Evolutionary conservation across 30 jellyfish, hydroid and myxozoan species (phyloP), one percentile per base, ranked within the genome.

Genomic region (Aurelia sp.): DNA sequence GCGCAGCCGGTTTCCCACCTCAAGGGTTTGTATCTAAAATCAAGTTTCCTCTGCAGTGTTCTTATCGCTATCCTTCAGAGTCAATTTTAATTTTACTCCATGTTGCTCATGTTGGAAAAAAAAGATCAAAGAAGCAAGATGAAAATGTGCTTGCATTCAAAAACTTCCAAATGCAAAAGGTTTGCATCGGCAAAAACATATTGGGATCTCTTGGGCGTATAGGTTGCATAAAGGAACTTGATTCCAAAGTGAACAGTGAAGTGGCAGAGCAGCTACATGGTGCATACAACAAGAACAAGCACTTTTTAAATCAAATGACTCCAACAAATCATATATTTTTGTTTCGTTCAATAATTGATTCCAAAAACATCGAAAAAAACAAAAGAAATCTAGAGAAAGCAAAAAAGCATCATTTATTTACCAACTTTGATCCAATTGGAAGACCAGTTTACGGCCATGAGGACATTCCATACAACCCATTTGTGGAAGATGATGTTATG

Each of bases 241-340:
- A 58, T 3, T 62, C 74, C 33, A 21, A 51, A 73, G 22, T 80
- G n/a, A 80, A 80, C 85, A 80, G 69, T 50, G 68, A 80, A 64
- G 74, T 66, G 11, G 91, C 71, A 13, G 91, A 80, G 53, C 91
- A 80, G 40, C 9, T 80, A 48, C 86, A 80, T 73, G 68, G 68
- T 18, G 3, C 70, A 9, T 73, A 3, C 48, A 48, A 73, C n/a
- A 33, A 30, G 41, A 20, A 73, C 23, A 73, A 21, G 64, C 64
- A 31, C 3, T 73, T 73, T 20, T 30, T 73, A 11, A 73, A 73
- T 55, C 64, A 73, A 73, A 73, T 73, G 84, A 19, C 48, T 4
- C 73, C 84, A 3, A 4, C 48, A 16, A 73, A 41, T 15, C 84
- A 73, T 20, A 73, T 73, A 3, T 31, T 31, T 35, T 11, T 73